Evolutionary conservation across 2,797 vertebrate species (phyloP), one percentile per base, ranked within the genome.

Genomic region (Telmatherina bonti): DNA sequence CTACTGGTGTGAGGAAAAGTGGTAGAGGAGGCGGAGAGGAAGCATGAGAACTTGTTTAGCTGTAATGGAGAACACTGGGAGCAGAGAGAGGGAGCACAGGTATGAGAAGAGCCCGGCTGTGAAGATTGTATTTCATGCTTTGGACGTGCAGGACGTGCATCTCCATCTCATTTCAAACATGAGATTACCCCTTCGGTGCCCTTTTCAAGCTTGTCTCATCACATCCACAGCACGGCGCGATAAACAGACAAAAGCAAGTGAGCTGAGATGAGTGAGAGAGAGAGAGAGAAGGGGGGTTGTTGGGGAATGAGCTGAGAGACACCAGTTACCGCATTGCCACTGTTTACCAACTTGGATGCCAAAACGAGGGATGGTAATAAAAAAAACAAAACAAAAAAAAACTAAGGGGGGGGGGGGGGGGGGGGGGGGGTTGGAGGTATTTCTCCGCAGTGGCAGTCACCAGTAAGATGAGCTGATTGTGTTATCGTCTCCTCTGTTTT

Each of bases 291-390:
- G 31, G 0, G 35, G 27, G 20, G 43, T 16, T 16, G 41, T 6
- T 6, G 31, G 62, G 31, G 62, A 38, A 64, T 35, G 56, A 57
- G 74, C 51, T 53, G 43, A 33, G 60, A 74, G 69, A 81, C 82
- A 90, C 85, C 79, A 87, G 89, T 89, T 91, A 87, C 88, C 79
- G 89, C 89, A 90, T 90, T 89, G 86, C 78, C 67, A 74, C 78
- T 6, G 20, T 67, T 26, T 49, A 76, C 35, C 70, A 79, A 86
- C 65, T 90, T 80, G 62, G 45, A 49, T 58, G 35, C 35, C 22
- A 52, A 74, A 31, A 20, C 12, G 24, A 30, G 26, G 30, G 41
- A 29, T 29, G 24, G 10, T 22, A 20, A 4, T n/a, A n/a, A n/a
- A n/a, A n/a, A n/a, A n/a, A 29, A 38, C 13, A n/a, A n/a, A n/a